Conservation (phyloP, 2,797 vertebrate species). For the Pseudocheirus occidentalis region DNA sequence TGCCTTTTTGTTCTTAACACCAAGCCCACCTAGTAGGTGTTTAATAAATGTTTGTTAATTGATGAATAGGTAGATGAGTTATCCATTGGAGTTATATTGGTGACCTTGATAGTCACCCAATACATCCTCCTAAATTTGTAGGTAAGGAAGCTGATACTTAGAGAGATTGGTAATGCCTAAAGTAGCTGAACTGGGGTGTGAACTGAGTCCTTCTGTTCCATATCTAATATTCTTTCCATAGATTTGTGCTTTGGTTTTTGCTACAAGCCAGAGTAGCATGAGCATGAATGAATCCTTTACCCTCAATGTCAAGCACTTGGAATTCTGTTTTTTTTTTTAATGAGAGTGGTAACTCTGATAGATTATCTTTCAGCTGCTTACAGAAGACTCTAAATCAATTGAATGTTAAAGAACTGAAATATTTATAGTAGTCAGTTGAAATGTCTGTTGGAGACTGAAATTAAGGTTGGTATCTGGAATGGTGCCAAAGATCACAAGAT, state of each 20-base stretch:
- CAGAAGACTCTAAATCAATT: slow-evolving; percentile 66
- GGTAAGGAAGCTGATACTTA: neutral
- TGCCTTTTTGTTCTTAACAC: neutral
- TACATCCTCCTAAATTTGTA: neutral
- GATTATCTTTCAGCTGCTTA: slow-evolving; percentile 42
- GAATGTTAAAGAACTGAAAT: slow-evolving; percentile 63
- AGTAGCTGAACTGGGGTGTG: neutral
- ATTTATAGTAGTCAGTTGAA: slow-evolving; percentile 69
- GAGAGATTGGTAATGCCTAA: neutral
- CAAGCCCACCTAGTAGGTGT: neutral
- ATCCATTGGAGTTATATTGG: neutral
- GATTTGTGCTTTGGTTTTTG: neutral
- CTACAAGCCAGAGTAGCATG: neutral
- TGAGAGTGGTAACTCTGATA: slow-evolving; percentile 32
- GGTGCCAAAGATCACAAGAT: slow-evolving; percentile 57
- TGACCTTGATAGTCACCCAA: neutral
- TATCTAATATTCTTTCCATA: neutral
- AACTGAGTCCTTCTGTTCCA: neutral
- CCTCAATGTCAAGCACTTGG: slow-evolving; percentile 19
- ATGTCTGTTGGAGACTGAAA: slow-evolving; percentile 56
- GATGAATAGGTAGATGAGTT: neutral
- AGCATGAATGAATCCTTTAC: slow-evolving; percentile 31
- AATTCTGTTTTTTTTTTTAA: neutral
- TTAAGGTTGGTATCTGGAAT: slow-evolving; percentile 66
- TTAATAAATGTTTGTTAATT: neutral